These are phyloP conservation scores for Punctoribates punctum DNA, from an alignment of 2,888 invertebrate genomes.

Conservation along the genomic window DNA sequence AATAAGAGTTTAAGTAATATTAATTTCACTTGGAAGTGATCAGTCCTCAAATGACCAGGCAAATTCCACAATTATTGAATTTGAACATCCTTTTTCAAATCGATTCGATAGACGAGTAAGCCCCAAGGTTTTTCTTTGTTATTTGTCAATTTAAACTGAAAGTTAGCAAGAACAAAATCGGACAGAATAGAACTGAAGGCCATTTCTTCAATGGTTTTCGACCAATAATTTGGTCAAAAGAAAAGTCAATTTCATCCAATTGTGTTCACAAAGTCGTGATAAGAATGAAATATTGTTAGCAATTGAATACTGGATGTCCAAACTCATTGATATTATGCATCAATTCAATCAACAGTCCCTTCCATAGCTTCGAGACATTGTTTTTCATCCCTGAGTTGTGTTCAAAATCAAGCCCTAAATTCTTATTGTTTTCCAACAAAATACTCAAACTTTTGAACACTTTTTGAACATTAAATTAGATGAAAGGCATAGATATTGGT, in stretches of 20 bases:
- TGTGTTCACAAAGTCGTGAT: slow-evolving; percentile 32
- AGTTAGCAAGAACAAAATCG: too few relatives aligned
- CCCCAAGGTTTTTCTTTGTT: too few relatives aligned
- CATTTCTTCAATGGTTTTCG: background rate
- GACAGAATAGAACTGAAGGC: too few relatives aligned
- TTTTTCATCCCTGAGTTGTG: slow-evolving; percentile 11
- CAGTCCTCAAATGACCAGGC: too few relatives aligned
- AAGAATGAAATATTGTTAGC: slow-evolving; percentile 26
- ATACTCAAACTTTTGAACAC: slow-evolving; percentile 18
- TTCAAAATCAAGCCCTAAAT: slow-evolving; percentile 1
- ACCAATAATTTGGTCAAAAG: slow-evolving; percentile 19
- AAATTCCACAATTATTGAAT: too few relatives aligned
- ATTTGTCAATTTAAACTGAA: too few relatives aligned
- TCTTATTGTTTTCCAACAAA: background rate
- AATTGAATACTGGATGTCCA: background rate
- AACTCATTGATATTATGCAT: slow-evolving; percentile 37
- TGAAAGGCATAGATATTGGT: background rate
- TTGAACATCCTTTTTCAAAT: too few relatives aligned
- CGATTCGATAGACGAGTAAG: too few relatives aligned
- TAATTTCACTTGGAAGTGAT: background rate
- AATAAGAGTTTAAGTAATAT: too few relatives aligned
- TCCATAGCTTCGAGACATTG: slow-evolving; percentile 26
- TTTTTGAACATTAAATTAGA: background rate
- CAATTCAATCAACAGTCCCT: slow-evolving; percentile 34
- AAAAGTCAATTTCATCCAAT: slow-evolving; percentile 19